A percentile compares a stretch with the other conserved stretches of the same genome.
Conservation (phyloP, 2,797 vertebrate species). For the Diceros bicornis region DNA sequence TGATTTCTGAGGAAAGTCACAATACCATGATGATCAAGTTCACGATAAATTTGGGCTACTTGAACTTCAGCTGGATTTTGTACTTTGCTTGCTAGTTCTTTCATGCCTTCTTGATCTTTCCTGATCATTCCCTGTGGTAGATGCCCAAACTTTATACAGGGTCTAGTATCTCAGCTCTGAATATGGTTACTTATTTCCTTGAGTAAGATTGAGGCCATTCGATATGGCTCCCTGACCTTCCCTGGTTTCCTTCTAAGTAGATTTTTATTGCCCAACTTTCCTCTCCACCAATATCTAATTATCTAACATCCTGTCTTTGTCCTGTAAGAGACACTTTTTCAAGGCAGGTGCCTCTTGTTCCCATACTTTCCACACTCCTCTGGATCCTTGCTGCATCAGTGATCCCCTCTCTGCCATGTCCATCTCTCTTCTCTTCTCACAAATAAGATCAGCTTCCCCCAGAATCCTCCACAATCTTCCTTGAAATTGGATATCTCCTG, state of each 20-base stretch:
- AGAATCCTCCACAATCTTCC: neutral
- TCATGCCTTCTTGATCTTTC: neutral
- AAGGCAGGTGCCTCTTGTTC: neutral
- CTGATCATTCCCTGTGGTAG: neutral
- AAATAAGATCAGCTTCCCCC: neutral
- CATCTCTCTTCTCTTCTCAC: neutral
- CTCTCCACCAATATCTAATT: neutral
- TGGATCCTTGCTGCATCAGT: neutral
- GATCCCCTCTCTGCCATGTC: neutral
- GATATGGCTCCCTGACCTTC: neutral
- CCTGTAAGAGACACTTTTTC: neutral
- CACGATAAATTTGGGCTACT: neutral
- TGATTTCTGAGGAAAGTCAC: constrained; percentile 40
- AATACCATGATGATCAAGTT: constrained; percentile 33
- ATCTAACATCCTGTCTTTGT: neutral
- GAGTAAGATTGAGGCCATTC: neutral
- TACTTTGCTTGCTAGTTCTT: neutral
- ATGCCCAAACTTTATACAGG: neutral
- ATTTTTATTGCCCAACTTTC: neutral
- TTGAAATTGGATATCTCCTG: neutral
- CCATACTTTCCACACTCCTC: neutral
- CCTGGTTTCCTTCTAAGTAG: neutral
- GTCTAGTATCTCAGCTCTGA: neutral
- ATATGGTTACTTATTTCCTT: constrained; percentile 31
- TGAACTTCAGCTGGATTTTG: constrained; percentile 29